Conservation (phyloP, 2,888 invertebrate species). For the Tachina lurida region DNA sequence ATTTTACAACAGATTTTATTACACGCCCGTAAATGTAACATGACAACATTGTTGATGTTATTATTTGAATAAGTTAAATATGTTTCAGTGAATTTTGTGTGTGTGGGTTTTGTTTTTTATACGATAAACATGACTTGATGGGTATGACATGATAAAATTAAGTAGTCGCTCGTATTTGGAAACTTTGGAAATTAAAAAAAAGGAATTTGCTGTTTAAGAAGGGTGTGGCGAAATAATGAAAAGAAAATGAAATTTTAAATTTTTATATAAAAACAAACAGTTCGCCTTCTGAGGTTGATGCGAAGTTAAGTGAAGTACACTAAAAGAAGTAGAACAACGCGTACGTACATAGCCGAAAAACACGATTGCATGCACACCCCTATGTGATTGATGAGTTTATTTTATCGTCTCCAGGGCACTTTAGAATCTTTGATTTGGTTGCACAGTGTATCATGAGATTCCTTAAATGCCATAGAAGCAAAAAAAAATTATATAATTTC, state of each 20-base stretch:
- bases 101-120: neutral
- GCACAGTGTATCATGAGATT: too few relatives aligned
- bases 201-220: neutral
- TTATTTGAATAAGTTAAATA: conserved; percentile 24
- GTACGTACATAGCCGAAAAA: too few relatives aligned
- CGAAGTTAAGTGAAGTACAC: too few relatives aligned
- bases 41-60: conserved; percentile 6
- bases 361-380: too few relatives aligned
- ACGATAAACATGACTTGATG: neutral
- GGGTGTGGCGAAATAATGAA: neutral
- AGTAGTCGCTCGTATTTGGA: neutral
- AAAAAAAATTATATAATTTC: neutral
- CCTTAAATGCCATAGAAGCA: too few relatives aligned
- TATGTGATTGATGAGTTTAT: too few relatives aligned
- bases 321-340: too few relatives aligned
- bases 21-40: neutral
- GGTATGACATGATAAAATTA: conserved; percentile 1
- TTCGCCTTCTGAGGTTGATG: too few relatives aligned
- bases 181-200: neutral
- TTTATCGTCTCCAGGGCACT: too few relatives aligned
- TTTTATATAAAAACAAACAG: too few relatives aligned
- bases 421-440: too few relatives aligned
- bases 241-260: neutral
- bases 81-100: conserved; percentile 17
- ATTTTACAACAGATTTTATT: conserved; percentile 28